Evolutionary conservation across 2,113 vertebrate genomes (phyloP), one percentile per base, ranked within the genome.

Genomic region (Sorex fumeus): DNA sequence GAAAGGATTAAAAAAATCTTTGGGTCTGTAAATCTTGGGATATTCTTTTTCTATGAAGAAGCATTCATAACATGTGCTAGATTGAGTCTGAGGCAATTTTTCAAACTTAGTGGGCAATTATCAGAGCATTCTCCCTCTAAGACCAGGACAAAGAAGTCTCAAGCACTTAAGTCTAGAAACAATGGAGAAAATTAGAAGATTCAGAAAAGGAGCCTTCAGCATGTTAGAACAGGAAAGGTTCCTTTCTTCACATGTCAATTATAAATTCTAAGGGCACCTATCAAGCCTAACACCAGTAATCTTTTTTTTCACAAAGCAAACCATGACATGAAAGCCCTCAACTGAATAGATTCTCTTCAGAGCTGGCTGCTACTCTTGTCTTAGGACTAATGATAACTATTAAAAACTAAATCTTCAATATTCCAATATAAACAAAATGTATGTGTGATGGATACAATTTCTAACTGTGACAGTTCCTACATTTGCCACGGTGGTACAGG

Each of bases 381-480:
- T 83, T 64, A 84, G 15, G 36, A 84, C 30, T 60, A 57, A 75
- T 9, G 75, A 67, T 57, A 83, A 83, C 66, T 66, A 2, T n/a
- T 53, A n/a, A 70, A 79, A 91, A 80, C 40, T 88, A 95, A 96
- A 84, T 40, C 45, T 66, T 10, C 30, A 78, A 30, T 53, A 16
- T 28, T 83, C 43, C 62, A 79, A 88, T 64, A 70, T 43, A 93
- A 91, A 86, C 45, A 85, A 91, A 92, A 85, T 0, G 13, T 90
- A 32, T 32, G 16, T 62, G 40, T 60, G 28, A 87, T 87, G 78
- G 30, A 84, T 84, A 92, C 40, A 4, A 19, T 89, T 95, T 89
- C 82, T 90, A 76, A 90, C 86, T 92, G 76, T 85, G 70, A 64
- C 92, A 72, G 30, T 72, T 76, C 90, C 67, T 92, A 89, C 88